Conservation (phyloP, 1,140 invertebrate genomes). For the Aphelinus atriplicis region DNA sequence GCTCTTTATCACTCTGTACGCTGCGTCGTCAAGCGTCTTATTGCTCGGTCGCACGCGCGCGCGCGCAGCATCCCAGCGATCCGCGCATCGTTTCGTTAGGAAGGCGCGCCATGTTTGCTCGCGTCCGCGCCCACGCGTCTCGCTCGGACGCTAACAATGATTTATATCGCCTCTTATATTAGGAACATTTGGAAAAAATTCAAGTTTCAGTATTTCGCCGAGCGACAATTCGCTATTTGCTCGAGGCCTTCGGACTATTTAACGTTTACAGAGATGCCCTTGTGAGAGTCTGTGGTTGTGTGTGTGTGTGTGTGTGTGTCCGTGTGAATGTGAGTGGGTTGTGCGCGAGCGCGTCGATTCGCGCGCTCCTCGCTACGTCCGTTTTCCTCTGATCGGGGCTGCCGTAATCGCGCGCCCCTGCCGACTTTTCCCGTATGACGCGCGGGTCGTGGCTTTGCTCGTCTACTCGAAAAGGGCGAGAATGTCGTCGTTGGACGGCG, state of each 20-base stretch:
- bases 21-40: neutral
- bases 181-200: constrained; percentile 42
- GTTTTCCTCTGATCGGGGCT: neutral
- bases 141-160: constrained; percentile 20
- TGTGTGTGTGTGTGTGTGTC: neutral
- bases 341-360: neutral
- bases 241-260: constrained; percentile 32
- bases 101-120: constrained; percentile 14
- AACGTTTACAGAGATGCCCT: constrained; percentile 26
- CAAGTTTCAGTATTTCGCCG: constrained; percentile 19
- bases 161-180: constrained; percentile 33
- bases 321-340: neutral
- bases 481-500: constrained; percentile 79
- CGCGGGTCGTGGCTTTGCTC: no score
- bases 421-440: no score
- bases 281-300: constrained; percentile 4
- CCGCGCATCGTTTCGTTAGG: constrained; percentile 19
- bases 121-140: constrained; percentile 2
- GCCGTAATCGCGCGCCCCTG: neutral
- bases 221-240: no score
- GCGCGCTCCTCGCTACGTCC: neutral
- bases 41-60: constrained; percentile 7
- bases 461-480: constrained; percentile 85
- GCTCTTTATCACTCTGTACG: constrained; percentile 21
- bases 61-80: constrained; percentile 10